Evolutionary conservation across 2,888 invertebrate species (phyloP).

Genomic region (Druceiella hillmani): DNA sequence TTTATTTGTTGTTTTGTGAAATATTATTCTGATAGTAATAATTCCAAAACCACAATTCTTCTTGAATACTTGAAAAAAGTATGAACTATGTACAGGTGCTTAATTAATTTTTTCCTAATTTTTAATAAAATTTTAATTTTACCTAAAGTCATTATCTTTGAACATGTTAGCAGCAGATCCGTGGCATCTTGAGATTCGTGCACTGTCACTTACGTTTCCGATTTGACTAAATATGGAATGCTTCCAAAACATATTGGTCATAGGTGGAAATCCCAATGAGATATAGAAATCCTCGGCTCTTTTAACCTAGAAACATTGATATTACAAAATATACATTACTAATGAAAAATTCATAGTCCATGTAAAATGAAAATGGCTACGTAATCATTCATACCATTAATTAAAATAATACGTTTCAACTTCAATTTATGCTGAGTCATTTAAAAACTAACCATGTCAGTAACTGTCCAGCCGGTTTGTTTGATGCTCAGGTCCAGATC

Average conservation of each 20-base stretch:
- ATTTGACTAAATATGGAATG: constrained; percentile 45
- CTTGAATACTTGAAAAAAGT: no score
- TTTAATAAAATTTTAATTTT: constrained; percentile 17
- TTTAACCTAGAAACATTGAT: constrained; percentile 37
- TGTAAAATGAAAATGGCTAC: no score
- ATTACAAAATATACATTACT: no score
- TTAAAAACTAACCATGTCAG: constrained; percentile 49
- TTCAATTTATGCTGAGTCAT: not conserved
- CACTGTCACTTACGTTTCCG: constrained; percentile 24
- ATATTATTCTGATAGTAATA: no score
- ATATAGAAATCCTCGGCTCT: constrained; percentile 63
- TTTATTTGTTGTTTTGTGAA: no score
- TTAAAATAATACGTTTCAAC: constrained; percentile 1
- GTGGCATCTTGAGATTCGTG: constrained; percentile 51
- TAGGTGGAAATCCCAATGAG: constrained; percentile 56
- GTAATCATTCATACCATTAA: no score
- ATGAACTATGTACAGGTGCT: no score
- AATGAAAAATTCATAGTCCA: no score
- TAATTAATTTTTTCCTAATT: no score
- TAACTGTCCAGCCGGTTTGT: constrained; percentile 49
- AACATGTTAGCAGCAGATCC: constrained; percentile 72
- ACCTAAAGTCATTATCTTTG: constrained; percentile 60
- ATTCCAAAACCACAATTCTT: no score
- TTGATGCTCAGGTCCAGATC: constrained; percentile 49
- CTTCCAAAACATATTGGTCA: constrained; percentile 59